These are phyloP conservation scores for Drosophila pallidifrons DNA, from an alignment of 1,140 invertebrate genomes.

Conservation along the genomic window DNA sequence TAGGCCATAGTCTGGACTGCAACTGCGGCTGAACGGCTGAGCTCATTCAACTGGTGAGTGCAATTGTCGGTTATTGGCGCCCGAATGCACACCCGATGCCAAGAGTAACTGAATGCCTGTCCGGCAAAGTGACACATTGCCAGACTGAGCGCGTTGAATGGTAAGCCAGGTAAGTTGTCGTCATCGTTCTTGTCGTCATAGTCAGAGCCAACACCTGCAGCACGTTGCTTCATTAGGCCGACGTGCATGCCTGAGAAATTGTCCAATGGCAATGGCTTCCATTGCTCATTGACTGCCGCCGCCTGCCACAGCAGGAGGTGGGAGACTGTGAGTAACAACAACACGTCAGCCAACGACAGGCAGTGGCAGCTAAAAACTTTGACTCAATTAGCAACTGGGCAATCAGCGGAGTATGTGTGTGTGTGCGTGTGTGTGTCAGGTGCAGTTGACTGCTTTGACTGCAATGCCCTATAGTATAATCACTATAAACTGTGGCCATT, in stretches of 20 bases:
- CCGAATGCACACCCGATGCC: conserved; percentile 44
- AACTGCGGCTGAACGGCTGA: neutral
- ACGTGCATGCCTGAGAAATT: conserved; percentile 25
- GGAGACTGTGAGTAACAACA: neutral
- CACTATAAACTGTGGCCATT: conserved; percentile 58
- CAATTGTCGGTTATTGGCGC: conserved; percentile 55
- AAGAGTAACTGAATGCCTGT: conserved; percentile 4
- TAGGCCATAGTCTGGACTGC: conserved; percentile 10
- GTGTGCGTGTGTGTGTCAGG: conserved; percentile 20
- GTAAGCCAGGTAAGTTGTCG: conserved; percentile 10
- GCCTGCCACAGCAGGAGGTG: neutral
- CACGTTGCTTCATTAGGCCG: conserved; percentile 62
- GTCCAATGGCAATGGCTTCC: conserved; percentile 1
- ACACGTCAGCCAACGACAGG: neutral
- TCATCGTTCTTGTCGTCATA: too few relatives aligned
- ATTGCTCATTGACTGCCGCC: conserved; percentile 16
- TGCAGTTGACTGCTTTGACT: conserved; percentile 42
- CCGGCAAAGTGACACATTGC: conserved; percentile 39
- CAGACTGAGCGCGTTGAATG: conserved; percentile 4
- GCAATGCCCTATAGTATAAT: conserved; percentile 42
- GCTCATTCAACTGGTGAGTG: conserved; percentile 70
- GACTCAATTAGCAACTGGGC: conserved; percentile 64
- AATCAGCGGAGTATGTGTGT: conserved; percentile 3
- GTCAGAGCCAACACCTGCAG: conserved; percentile 29
- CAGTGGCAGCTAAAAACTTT: conserved; percentile 33